Evolutionary conservation across 30 jellyfish, hydroid and myxozoan species (phyloP).

Genomic region (Pelagia noctiluca): DNA sequence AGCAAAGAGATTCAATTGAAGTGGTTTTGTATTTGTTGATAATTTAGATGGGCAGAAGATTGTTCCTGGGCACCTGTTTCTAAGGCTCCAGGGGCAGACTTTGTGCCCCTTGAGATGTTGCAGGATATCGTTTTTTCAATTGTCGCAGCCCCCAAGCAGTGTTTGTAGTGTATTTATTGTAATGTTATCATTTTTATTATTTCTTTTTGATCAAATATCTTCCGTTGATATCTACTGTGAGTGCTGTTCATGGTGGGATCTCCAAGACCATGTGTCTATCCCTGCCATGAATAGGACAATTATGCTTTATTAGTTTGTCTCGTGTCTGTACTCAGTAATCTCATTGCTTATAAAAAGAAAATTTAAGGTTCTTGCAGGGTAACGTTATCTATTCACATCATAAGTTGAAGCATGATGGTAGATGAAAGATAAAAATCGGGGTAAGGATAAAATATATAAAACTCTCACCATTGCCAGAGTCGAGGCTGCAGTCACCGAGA

Average conservation of each 20-base stretch:
- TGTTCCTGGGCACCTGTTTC: too few species aligned
- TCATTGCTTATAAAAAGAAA: background rate
- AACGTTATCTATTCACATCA: too few species aligned
- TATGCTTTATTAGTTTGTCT: background rate
- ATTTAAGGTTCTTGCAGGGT: too few species aligned
- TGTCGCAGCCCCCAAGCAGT: background rate
- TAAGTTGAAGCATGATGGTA: too few species aligned
- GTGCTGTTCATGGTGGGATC: background rate
- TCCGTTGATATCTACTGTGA: background rate
- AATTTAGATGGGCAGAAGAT: background rate
- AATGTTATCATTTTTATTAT: too few species aligned
- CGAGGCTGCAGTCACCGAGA: too few species aligned
- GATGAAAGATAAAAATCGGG: too few species aligned
- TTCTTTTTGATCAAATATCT: too few species aligned
- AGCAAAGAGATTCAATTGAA: background rate
- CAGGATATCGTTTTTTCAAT: background rate
- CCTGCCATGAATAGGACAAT: too few species aligned
- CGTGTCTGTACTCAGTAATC: background rate
- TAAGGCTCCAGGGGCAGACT: conserved; percentile 1
- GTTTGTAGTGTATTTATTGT: background rate
- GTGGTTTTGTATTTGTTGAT: background rate
- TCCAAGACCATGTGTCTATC: too few species aligned
- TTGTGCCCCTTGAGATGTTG: background rate
- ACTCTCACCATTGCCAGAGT: too few species aligned
- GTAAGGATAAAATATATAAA: too few species aligned